Evolutionary conservation across 2,113 vertebrate species (phyloP), one percentile per base, ranked within the genome.

Genomic region (Laticauda colubrina): DNA sequence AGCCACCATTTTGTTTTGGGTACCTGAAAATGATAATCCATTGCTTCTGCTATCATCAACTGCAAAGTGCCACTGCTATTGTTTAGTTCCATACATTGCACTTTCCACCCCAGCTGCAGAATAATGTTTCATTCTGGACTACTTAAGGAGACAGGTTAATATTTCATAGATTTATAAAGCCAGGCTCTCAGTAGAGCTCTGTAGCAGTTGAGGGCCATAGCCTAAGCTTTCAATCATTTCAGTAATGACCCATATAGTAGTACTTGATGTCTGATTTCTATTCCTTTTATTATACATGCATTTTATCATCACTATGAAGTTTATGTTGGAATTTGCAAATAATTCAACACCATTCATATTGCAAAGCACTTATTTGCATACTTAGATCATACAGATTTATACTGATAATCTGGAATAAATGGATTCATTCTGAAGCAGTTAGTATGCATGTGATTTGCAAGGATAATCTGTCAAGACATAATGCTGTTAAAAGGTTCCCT

Each of bases 91-190:
- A 91, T 26, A 56, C 59, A 8, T 92, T 48, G 45, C 57, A 61
- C 3, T 6, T 92, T 90, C 90, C 48, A 9, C 48, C 11, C 23
- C 90, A 54, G 88, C 59, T 39, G 5, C 0, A 34, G 48, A 56
- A 34, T 0, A 0, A 54, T 87, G 23, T 48, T 92, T 96, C 85
- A 89, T 92, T 89, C 81, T 92, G 88, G 34, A 92, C 55, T 57
- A 34, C 29, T 86, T 51, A 87, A 48, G 54, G 26, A 34, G 81
- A 86, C 56, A 90, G 48, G 54, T 92, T 56, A 87, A 92, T 92
- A 56, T 92, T 94, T 92, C 29, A 86, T 87, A 92, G 51, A 86
- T 93, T 54, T 64, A 86, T 85, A 59, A 89, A 88, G 48, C 93
- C 87, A 93, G 48, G 48, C 20, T 51, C 90, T 89, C 45, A 23